A percentile compares a stretch with the other conserved stretches of the same genome.
These are phyloP conservation scores for Neoseiulus cucumeris DNA, from an alignment of 1,140 invertebrate species.

Conservation along the genomic window DNA sequence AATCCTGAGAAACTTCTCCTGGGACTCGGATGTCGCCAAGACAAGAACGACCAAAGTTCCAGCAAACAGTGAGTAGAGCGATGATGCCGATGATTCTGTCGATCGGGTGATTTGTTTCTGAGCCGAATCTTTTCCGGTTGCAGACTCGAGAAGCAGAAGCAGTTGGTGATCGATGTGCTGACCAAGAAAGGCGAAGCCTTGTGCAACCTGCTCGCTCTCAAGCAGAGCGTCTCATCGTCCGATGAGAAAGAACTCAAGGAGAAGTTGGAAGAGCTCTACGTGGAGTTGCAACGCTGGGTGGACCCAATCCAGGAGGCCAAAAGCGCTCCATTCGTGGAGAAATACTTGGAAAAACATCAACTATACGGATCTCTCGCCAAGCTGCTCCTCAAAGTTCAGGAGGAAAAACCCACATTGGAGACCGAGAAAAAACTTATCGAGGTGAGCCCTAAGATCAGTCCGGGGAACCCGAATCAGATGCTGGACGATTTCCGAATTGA, in stretches of 20 bases:
- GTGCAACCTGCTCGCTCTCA: constrained; percentile 38
- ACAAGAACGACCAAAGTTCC: constrained; percentile 4
- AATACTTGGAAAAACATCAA: constrained; percentile 50
- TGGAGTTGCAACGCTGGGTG: neutral
- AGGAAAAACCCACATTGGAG: constrained; percentile 53
- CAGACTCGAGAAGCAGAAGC: constrained; percentile 61
- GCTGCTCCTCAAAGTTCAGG: constrained; percentile 47
- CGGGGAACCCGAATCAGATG: constrained; percentile 1
- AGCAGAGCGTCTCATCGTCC: constrained; percentile 21
- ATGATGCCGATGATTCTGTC: neutral
- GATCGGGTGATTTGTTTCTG: neutral
- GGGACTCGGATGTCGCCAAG: neutral
- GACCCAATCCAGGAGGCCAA: neutral
- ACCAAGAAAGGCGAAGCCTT: constrained; percentile 50
- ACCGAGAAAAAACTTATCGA: constrained; percentile 47
- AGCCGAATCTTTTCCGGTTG: constrained; percentile 19
- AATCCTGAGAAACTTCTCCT: neutral
- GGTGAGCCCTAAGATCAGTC: constrained; percentile 24
- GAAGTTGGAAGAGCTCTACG: neutral
- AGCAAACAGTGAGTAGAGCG: constrained; percentile 19
- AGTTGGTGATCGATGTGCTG: constrained; percentile 49
- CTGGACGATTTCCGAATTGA: neutral
- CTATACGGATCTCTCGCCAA: constrained; percentile 62
- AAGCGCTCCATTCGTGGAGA: constrained; percentile 48
- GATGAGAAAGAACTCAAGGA: neutral